These are phyloP conservation scores for Masticophis lateralis DNA, from an alignment of 2,797 vertebrate genomes.

Conservation along the genomic window DNA sequence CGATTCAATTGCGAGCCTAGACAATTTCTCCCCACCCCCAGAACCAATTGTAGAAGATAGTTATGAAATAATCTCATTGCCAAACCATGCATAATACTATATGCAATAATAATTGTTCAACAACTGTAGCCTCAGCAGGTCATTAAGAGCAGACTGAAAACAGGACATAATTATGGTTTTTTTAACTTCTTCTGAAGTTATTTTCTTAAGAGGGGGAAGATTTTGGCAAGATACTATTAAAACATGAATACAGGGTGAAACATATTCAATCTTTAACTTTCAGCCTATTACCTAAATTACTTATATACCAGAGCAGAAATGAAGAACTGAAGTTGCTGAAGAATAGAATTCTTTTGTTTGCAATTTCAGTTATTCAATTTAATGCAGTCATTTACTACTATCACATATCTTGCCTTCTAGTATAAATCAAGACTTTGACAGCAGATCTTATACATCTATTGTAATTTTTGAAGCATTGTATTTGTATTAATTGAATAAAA, in stretches of 20 bases:
- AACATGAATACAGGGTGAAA: not conserved
- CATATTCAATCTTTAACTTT: not conserved
- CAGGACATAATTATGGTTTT: no score
- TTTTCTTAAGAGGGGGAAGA: not conserved
- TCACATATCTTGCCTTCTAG: not conserved
- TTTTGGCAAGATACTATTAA: not conserved
- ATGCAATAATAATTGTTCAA: no score
- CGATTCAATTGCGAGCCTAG: no score
- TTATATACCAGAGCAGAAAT: not conserved
- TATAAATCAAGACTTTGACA: not conserved
- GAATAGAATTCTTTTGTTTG: not conserved
- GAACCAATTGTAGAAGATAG: no score
- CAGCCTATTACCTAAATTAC: not conserved
- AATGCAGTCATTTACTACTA: not conserved
- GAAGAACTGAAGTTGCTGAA: not conserved
- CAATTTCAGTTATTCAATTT: not conserved
- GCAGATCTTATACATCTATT: not conserved
- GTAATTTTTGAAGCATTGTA: not conserved
- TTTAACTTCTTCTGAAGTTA: no score
- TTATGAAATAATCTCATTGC: no score
- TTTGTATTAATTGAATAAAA: not conserved
- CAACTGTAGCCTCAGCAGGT: no score
- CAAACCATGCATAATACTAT: no score
- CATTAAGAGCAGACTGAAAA: no score
- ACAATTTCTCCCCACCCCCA: no score